phyloP scores from a whole-genome alignment of 2,113 vertebrate genomes.

The Amia ocellicauda region DNA sequence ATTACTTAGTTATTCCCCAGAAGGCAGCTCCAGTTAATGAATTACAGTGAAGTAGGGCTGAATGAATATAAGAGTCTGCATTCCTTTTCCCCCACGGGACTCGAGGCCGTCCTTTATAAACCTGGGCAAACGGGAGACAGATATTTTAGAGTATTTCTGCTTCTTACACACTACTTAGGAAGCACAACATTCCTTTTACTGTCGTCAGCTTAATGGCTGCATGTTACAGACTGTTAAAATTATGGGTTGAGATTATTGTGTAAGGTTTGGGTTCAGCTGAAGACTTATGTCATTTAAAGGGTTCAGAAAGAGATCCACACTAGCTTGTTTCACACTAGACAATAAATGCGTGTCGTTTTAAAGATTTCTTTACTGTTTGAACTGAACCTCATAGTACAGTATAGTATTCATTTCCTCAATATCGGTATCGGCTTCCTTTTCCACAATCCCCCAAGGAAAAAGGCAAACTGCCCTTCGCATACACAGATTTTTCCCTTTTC shows the following conservation, averaged over 20 bases:
- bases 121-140: not conserved
- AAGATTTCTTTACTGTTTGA: too few relatives aligned
- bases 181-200: not conserved
- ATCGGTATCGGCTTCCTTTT: too few relatives aligned
- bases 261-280: not conserved
- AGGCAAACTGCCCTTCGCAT: too few relatives aligned
- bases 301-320: not conserved
- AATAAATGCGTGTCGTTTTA: too few relatives aligned
- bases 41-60: not conserved
- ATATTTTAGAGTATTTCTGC: not conserved
- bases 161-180: not conserved
- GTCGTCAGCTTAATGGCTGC: not conserved
- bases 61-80: not conserved
- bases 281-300: not conserved
- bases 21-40: conserved; percentile 8
- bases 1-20: conserved; percentile 9
- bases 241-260: not conserved
- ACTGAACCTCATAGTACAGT: too few relatives aligned
- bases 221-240: not conserved
- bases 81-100: not conserved
- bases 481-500: too few relatives aligned
- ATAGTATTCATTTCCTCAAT: too few relatives aligned
- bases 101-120: not conserved
- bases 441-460: too few relatives aligned
- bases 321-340: too few relatives aligned